Evolutionary conservation across 2,888 invertebrate genomes (phyloP).

Genomic region (Agonopterix alstromeriana): DNA sequence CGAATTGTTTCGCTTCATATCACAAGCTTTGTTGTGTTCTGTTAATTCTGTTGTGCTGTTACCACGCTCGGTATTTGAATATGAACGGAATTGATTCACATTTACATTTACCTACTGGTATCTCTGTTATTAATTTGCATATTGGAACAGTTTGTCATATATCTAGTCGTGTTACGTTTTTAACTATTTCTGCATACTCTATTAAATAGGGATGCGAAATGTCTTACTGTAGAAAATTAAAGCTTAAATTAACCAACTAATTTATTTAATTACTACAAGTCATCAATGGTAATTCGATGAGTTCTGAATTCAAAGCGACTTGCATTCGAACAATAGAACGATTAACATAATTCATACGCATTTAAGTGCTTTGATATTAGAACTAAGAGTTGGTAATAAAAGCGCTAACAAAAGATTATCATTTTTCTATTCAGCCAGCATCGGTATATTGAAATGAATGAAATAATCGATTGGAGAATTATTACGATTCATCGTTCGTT

Average conservation of each 20-base stretch:
- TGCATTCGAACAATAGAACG: slow-evolving; percentile 41
- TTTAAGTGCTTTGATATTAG: slow-evolving; percentile 41
- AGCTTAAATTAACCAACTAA: too few relatives aligned
- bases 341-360: slow-evolving; percentile 34
- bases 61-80: not conserved
- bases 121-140: too few relatives aligned
- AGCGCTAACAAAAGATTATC: slow-evolving; percentile 51
- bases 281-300: slow-evolving; percentile 6
- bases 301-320: slow-evolving; percentile 1
- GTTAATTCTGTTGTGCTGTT: slow-evolving; percentile 24
- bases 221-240: too few relatives aligned
- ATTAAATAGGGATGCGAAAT: too few relatives aligned
- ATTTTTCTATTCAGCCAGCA: slow-evolving; percentile 45
- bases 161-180: too few relatives aligned
- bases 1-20: slow-evolving; percentile 70
- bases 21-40: slow-evolving; percentile 49
- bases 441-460: slow-evolving; percentile 44
- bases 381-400: slow-evolving; percentile 42
- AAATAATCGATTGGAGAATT: slow-evolving; percentile 68
- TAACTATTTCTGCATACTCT: too few relatives aligned
- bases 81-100: not conserved
- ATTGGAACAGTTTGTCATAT: too few relatives aligned
- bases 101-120: not conserved
- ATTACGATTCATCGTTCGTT: slow-evolving; percentile 69
- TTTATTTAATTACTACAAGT: slow-evolving; percentile 3